phyloP scores from a whole-genome alignment of 2,797 vertebrate species.

The Phyllotis vaccarum region DNA sequence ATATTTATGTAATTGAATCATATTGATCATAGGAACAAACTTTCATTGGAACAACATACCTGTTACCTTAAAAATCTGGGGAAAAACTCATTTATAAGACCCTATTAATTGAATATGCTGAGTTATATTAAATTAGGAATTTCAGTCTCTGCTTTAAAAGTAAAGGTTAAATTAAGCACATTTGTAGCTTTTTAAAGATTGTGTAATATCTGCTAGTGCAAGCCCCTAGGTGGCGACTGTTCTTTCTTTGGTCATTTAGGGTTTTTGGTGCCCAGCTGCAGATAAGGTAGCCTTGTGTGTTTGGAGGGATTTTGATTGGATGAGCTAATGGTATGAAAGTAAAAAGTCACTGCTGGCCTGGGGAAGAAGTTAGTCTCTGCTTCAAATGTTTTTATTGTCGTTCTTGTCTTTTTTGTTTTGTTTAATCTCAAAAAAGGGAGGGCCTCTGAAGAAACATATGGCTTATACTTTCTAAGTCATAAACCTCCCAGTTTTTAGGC shows the following conservation, averaged over 20 bases:
- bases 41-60: slow-evolving; percentile 50
- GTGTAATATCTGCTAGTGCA: slow-evolving; percentile 68
- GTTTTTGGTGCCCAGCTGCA: slow-evolving; percentile 47
- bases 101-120: background rate
- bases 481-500: background rate
- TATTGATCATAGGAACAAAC: slow-evolving; percentile 55
- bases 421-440: background rate
- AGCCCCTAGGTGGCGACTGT: slow-evolving; percentile 62
- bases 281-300: slow-evolving; percentile 60
- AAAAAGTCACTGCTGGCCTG: background rate
- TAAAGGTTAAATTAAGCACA: background rate
- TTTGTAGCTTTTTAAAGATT: slow-evolving; percentile 62
- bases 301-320: slow-evolving; percentile 60
- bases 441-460: slow-evolving; percentile 22
- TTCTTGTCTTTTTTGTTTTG: background rate
- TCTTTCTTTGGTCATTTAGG: slow-evolving; percentile 57
- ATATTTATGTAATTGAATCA: slow-evolving; percentile 66
- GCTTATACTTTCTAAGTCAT: slow-evolving; percentile 33
- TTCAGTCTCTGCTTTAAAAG: background rate
- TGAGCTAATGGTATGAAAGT: slow-evolving; percentile 78
- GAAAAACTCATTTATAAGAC: background rate
- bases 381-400: slow-evolving; percentile 32
- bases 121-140: slow-evolving; percentile 21
- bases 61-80: slow-evolving; percentile 30
- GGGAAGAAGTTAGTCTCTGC: slow-evolving; percentile 47